Base-by-base conservation (phyloP, 2,888 invertebrate species). In the Cryptophagus acutangulus region DNA sequence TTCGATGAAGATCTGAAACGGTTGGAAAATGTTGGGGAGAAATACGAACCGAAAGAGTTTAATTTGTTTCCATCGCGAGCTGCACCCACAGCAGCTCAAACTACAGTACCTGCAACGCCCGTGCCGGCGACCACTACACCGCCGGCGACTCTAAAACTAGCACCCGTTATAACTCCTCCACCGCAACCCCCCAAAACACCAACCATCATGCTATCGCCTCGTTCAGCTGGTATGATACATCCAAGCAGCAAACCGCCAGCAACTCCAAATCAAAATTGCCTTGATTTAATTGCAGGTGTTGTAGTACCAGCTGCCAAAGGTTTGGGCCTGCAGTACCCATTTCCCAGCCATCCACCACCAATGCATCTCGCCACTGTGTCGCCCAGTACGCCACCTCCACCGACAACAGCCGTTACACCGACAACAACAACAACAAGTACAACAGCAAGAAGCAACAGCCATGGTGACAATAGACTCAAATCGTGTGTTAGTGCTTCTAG, bases 1-100 rank as follows among this genome's bases (percentile, higher is more conserved):
- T 95, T 96, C 69, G 96, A 96, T 66, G 95, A 95, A 67, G 96
- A 96, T 67, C 82, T 87, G 26, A 92, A 94, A 69, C 77, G 96
- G 20, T 74, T 96, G 42, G 93, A 93, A 67, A 89, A 88, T 59
- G 84, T 87, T 41, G 77, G 83, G 63, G 82, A 92, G 69, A 81
- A 89, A 71, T 82, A 90, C 72, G 80, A 92, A 72, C 81, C 75
- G 45, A 75, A 67, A 50, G 79, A 79, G 47, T 78, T 77, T 53
- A 69, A 68, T 36, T 46, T 57, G 31, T 63, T 64, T 56, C 57
- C 66, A 18, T 62, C 65, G 41, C 31, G 14, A 6, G 12, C 8
- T 15, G 31, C 9, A 15, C 16, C 31, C 9, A 20, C 24, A 20
- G 24, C 24, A 6, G 15, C 2, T 3, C 13, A 13, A 15, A 31